Evolutionary conservation across 2,888 invertebrate species (phyloP).

Genomic region (Sycophila texana): DNA sequence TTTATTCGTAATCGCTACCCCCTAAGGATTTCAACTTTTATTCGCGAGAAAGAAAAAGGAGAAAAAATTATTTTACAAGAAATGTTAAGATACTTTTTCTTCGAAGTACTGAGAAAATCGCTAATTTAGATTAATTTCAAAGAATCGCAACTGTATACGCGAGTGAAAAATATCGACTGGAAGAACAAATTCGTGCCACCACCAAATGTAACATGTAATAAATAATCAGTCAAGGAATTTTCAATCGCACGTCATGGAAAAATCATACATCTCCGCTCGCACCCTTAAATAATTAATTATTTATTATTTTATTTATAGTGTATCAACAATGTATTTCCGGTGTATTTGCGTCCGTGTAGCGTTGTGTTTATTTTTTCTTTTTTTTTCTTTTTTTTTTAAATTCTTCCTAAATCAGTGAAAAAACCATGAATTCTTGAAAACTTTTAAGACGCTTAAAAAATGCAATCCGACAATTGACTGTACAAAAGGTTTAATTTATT

Average conservation of each 20-base stretch:
- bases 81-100: conserved; percentile 15
- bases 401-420: conserved; percentile 54
- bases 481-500: conserved; percentile 51
- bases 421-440: conserved; percentile 39
- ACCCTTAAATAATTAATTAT: conserved; percentile 50
- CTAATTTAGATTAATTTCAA: conserved; percentile 25
- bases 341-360: conserved; percentile 44
- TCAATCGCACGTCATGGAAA: conserved; percentile 48
- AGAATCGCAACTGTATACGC: background rate
- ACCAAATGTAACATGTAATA: conserved; percentile 20
- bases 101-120: conserved; percentile 25
- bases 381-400: conserved; percentile 46
- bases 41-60: conserved; percentile 42
- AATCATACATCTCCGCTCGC: conserved; percentile 50
- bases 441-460: conserved; percentile 45
- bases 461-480: conserved; percentile 42
- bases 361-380: conserved; percentile 49
- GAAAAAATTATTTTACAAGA: conserved; percentile 21
- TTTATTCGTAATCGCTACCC: conserved; percentile 8
- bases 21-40: conserved; percentile 17
- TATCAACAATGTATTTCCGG: conserved; percentile 50
- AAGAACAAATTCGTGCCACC: conserved; percentile 19
- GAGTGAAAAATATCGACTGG: conserved; percentile 18
- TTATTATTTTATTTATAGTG: conserved; percentile 50
- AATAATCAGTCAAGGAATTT: conserved; percentile 20